phyloP scores from a whole-genome alignment of 2,113 vertebrate species.

The Loxodonta africana region DNA sequence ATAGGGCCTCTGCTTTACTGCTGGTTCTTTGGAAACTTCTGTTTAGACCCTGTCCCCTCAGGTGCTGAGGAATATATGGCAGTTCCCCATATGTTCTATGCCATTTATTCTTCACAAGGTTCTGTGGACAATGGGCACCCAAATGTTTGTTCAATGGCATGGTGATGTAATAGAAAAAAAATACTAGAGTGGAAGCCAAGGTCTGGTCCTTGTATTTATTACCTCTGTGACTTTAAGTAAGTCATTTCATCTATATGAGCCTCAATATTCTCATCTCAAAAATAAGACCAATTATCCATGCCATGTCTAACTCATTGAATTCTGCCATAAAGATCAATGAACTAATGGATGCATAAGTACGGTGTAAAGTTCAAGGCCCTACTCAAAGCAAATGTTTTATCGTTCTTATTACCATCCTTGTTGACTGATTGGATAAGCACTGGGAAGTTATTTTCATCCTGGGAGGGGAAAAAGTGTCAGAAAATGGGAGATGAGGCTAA shows the following conservation, averaged over 20 bases:
- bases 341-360: not conserved
- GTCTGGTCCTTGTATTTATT: not conserved
- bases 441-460: conserved; percentile 34
- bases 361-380: not conserved
- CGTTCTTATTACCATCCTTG: not conserved
- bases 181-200: not conserved
- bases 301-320: not conserved
- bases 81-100: not conserved
- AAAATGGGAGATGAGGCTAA: conserved; percentile 5
- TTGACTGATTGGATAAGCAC: not conserved
- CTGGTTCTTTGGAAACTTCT: conserved; percentile 30
- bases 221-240: no score
- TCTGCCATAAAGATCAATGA: conserved; percentile 31
- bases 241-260: not conserved
- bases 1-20: not conserved
- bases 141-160: conserved; percentile 1
- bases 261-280: conserved; percentile 33
- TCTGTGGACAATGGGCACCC: not conserved
- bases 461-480: not conserved
- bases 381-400: not conserved
- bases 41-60: not conserved
- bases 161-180: not conserved
- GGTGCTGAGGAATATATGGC: not conserved
- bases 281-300: not conserved
- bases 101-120: not conserved